Evolutionary conservation across 1,140 invertebrate genomes (phyloP).

Genomic region (Leptinotarsa texana): DNA sequence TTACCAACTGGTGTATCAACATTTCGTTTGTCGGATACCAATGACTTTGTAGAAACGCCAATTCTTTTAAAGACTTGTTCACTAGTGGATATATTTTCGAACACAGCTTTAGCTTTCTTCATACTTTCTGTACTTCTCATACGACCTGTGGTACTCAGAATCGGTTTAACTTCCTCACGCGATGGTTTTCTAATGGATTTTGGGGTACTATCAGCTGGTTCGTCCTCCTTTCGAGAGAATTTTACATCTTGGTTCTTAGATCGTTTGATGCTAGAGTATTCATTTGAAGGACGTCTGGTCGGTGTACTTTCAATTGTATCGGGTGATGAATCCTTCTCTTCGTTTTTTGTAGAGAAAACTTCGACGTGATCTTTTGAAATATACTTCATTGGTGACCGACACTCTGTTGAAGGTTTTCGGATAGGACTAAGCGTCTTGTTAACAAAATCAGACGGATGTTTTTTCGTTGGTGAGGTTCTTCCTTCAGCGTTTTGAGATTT

Average conservation of each 20-base stretch:
- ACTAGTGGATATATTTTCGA: constrained; percentile 61
- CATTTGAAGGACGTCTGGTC: constrained; percentile 29
- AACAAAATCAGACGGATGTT: neutral
- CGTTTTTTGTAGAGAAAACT: no score
- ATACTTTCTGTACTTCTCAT: constrained; percentile 64
- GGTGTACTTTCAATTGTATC: constrained; percentile 25
- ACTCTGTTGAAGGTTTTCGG: neutral
- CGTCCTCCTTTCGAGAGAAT: constrained; percentile 10
- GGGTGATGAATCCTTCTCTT: no score
- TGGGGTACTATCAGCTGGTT: constrained; percentile 35
- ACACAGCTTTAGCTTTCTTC: constrained; percentile 67
- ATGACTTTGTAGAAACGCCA: constrained; percentile 59
- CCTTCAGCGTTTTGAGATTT: neutral
- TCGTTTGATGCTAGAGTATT: constrained; percentile 26
- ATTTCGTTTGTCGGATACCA: constrained; percentile 52
- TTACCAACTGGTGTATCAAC: neutral
- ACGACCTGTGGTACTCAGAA: constrained; percentile 45
- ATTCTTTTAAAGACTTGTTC: constrained; percentile 47
- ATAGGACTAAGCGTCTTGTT: neutral
- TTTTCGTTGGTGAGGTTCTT: neutral
- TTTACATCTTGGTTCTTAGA: constrained; percentile 24
- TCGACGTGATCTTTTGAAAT: no score
- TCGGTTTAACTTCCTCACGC: constrained; percentile 41
- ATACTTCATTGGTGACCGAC: constrained; percentile 14
- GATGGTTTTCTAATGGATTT: constrained; percentile 39